Evolutionary conservation across 1,140 invertebrate species (phyloP).

Genomic region (Samia ricini): DNA sequence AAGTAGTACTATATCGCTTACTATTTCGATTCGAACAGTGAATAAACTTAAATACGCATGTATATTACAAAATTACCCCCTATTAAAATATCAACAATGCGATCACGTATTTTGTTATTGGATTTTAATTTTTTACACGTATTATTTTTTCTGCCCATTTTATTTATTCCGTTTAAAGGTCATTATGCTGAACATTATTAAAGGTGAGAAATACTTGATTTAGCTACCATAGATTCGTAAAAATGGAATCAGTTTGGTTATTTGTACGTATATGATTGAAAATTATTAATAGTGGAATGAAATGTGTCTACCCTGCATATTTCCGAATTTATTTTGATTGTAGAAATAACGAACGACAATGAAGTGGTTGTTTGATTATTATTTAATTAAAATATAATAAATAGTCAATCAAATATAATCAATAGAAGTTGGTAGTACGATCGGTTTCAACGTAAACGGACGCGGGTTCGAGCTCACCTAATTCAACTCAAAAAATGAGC

Average conservation of each 20-base stretch:
- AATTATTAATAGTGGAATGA: not conserved
- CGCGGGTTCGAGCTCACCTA: too few species aligned
- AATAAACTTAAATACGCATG: not conserved
- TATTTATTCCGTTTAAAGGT: not conserved
- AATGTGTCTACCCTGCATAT: not conserved
- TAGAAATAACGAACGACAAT: too few species aligned
- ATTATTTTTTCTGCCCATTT: not conserved
- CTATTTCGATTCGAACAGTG: not conserved
- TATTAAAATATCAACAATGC: not conserved
- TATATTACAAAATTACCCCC: not conserved
- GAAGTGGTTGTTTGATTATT: too few species aligned
- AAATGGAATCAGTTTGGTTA: not conserved
- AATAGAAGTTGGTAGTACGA: too few species aligned
- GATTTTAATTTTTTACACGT: not conserved
- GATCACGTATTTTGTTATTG: not conserved
- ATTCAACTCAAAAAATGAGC: too few species aligned
- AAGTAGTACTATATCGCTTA: not conserved
- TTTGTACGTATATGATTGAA: not conserved
- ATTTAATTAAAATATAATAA: too few species aligned
- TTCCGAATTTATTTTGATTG: too few species aligned
- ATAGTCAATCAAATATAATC: too few species aligned
- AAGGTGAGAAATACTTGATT: too few species aligned
- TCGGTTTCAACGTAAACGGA: too few species aligned
- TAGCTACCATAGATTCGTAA: not conserved
- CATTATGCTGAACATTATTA: not conserved